Evolutionary conservation across 1,140 invertebrate species (phyloP), one percentile per base, ranked within the genome.

Genomic region (Diorhabda elongata): DNA sequence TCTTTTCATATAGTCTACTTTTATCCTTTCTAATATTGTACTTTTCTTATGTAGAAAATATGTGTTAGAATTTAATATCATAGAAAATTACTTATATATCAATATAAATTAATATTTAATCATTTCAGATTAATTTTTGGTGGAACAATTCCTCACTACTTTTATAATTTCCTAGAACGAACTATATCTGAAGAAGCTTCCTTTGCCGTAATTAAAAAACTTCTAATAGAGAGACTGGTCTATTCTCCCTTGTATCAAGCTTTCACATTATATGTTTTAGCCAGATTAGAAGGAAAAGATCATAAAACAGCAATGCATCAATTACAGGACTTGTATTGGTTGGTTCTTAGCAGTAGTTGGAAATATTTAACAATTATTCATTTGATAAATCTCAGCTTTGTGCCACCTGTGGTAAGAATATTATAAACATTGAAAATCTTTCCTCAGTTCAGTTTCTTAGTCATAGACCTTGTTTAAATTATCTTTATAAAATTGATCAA

Each of bases 351-450:
- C 69, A 85, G 89, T 9, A 91, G 90, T 81, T 89, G 88, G 85
- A 89, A 88, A 77, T 91, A 88, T 80, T 74, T 92, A 9, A 91
- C 90, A 3, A 69, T 91, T 8, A 83, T 90, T 69, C 89, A 91
- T 71, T 84, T 88, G 60, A 81, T 92, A 1, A 92, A 91, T 76
- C 81, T 91, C 61, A 85, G 84, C 68, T 87, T 87, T 74, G 85
- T 92, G 5, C 90, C 90, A 26, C 87, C 89, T 72, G 85, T 91
- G 86, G 89, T 91, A 84, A 86, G 81, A 56, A 64, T 45, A 8
- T 62, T n/a, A 63, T 26, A 26, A 26, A 26, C 26, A 26, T 26
- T 26, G 1, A 26, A 26, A 26, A 1, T 26, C 26, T 26, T 26
- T 26, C 26, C 26, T 26, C 26, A 26, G 26, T 26, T 26, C 26